Evolutionary conservation across 1,140 invertebrate species (phyloP).

Genomic region (Pogonus chalceus): DNA sequence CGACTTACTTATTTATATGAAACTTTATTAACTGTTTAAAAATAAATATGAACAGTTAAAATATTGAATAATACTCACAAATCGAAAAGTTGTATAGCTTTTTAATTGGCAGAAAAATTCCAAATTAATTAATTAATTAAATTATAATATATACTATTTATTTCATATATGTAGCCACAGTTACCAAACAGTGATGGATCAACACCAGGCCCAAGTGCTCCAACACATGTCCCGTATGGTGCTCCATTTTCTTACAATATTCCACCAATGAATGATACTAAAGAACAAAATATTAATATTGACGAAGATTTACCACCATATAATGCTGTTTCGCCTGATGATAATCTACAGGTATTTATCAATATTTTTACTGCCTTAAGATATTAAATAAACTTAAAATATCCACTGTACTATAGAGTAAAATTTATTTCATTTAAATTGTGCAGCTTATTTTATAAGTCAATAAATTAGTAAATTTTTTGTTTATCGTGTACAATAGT

Average conservation of each 20-base stretch:
- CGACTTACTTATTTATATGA: too few relatives aligned
- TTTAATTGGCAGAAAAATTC: too few relatives aligned
- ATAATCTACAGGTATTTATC: slow-evolving; percentile 40
- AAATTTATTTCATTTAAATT: slow-evolving; percentile 9
- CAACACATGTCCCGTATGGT: slow-evolving; percentile 35
- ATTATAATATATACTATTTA: too few relatives aligned
- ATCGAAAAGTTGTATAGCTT: too few relatives aligned
- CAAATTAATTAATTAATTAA: too few relatives aligned
- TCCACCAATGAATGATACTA: slow-evolving; percentile 46
- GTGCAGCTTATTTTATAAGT: not conserved
- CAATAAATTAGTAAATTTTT: not conserved
- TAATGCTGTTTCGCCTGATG: slow-evolving; percentile 43
- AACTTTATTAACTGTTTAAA: too few relatives aligned
- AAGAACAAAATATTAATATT: slow-evolving; percentile 50
- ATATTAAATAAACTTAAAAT: slow-evolving; percentile 15
- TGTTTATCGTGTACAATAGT: not conserved
- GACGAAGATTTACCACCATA: slow-evolving; percentile 32
- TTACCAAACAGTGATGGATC: slow-evolving; percentile 22
- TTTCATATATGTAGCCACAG: slow-evolving; percentile 24
- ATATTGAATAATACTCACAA: too few relatives aligned
- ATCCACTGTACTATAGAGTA: slow-evolving; percentile 1
- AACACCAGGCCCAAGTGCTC: slow-evolving; percentile 38
- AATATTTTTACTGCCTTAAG: not conserved
- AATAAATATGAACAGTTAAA: too few relatives aligned
- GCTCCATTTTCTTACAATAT: slow-evolving; percentile 61